phyloP scores from a whole-genome alignment of 2,888 invertebrate genomes.

The Vannuccia rotundouncinata region DNA sequence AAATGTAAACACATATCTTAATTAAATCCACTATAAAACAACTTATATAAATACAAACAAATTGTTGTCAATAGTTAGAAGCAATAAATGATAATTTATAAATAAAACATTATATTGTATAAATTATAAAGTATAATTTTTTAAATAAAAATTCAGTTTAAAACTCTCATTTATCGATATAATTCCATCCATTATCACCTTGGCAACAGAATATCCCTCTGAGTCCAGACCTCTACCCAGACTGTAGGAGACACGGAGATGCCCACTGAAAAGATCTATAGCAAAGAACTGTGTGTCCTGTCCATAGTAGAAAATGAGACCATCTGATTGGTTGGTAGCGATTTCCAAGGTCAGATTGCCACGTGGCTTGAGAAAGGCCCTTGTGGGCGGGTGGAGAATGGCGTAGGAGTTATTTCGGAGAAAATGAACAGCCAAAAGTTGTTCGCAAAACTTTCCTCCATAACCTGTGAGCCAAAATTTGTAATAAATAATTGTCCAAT shows the following conservation, averaged over 20 bases:
- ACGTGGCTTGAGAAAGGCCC: constrained; percentile 21
- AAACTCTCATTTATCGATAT: too few relatives aligned
- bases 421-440: neutral
- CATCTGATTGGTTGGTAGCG: constrained; percentile 70
- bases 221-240: constrained; percentile 84
- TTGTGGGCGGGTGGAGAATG: neutral
- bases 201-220: constrained; percentile 73
- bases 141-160: neutral
- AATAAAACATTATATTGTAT: neutral
- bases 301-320: constrained; percentile 78
- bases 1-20: too few relatives aligned
- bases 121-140: neutral
- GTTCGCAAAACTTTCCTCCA: neutral
- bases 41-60: too few relatives aligned
- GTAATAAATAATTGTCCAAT: too few relatives aligned
- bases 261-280: constrained; percentile 87
- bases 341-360: constrained; percentile 82
- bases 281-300: constrained; percentile 65
- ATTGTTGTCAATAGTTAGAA: too few relatives aligned
- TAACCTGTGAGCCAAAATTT: neutral
- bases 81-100: neutral
- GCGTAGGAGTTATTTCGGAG: constrained; percentile 12
- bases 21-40: too few relatives aligned
- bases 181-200: too few relatives aligned
- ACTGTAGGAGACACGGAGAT: constrained; percentile 87